These are phyloP conservation scores for Ciconia nigra DNA, from an alignment of 2,797 vertebrate genomes.

Conservation along the genomic window DNA sequence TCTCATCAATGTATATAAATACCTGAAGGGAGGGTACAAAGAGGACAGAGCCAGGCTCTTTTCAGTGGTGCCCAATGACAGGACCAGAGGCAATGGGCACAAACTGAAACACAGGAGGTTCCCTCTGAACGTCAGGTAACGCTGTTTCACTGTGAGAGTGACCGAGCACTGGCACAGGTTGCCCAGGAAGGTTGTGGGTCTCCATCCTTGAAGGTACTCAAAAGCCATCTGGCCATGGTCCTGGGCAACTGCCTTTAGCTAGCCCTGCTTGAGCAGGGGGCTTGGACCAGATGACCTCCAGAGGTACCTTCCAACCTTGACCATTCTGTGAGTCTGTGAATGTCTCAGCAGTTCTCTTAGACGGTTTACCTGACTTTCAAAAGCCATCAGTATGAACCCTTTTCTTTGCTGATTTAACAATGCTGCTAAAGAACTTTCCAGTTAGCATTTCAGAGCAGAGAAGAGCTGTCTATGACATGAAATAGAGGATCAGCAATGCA, in stretches of 20 bases:
- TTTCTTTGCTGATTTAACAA: neutral
- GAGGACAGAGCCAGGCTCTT: neutral
- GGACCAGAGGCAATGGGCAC: neutral
- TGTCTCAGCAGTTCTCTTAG: neutral
- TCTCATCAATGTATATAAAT: neutral
- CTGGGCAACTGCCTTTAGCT: fast-evolving
- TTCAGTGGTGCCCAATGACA: neutral
- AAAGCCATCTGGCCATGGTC: neutral
- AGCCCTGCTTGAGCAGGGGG: neutral
- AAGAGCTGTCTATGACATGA: neutral
- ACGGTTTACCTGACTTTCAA: neutral
- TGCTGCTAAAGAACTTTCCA: neutral
- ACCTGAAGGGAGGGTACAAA: neutral
- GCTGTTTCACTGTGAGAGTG: neutral
- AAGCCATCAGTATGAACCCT: neutral
- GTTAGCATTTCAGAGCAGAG: neutral
- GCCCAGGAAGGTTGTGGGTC: neutral
- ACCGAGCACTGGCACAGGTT: neutral
- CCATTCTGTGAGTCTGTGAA: neutral
- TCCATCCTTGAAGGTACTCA: neutral
- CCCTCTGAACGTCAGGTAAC: neutral
- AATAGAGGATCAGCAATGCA: neutral
- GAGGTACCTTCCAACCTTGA: neutral
- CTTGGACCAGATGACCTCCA: neutral
- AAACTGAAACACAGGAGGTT: neutral